Conservation (phyloP, 2,113 vertebrate genomes). For the Corvus hawaiiensis region DNA sequence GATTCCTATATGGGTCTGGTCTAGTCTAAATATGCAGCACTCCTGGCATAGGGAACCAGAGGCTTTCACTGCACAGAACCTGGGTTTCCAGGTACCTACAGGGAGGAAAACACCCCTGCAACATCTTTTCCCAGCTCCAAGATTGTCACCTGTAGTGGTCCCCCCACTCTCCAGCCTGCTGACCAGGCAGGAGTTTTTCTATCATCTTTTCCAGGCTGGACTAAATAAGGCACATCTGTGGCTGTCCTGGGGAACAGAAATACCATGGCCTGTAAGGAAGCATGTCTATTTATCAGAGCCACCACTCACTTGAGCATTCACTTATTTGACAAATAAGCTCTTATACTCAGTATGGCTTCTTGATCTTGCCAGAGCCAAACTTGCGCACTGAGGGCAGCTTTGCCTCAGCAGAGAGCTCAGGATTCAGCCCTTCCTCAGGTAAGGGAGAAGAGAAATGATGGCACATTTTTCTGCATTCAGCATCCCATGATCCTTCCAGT, state of each 20-base stretch:
- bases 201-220: background rate
- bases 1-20: background rate
- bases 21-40: background rate
- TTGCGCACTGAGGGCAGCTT: background rate
- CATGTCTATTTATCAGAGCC: background rate
- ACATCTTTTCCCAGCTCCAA: background rate
- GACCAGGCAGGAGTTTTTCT: background rate
- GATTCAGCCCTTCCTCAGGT: background rate
- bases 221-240: background rate
- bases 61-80: background rate
- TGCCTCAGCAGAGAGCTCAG: background rate
- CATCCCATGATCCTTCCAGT: background rate
- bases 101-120: background rate
- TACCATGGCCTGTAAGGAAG: background rate
- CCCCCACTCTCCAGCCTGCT: background rate
- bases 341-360: background rate
- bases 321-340: background rate
- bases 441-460: background rate
- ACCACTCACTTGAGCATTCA: background rate
- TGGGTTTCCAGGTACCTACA: rapidly evolving
- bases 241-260: background rate
- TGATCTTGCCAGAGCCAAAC: background rate
- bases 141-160: background rate
- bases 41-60: background rate
- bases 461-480: background rate